Conservation (phyloP, 2,113 vertebrate species). For the Cryptomyrus ogoouensis region DNA sequence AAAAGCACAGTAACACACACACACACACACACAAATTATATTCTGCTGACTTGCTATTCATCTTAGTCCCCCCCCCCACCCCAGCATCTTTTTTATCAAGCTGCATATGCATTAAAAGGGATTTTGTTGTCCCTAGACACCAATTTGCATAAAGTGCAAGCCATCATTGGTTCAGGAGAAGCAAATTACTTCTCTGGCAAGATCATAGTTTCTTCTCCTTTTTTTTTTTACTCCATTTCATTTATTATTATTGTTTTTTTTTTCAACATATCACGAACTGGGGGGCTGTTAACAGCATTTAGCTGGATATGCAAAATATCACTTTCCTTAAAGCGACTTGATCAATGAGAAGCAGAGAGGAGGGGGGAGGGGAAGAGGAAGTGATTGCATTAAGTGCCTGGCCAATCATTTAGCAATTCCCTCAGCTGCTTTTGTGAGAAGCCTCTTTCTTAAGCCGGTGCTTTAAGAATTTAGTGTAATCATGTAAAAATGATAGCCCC, state of each 20-base stretch:
- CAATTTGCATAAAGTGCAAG: slow-evolving; percentile 99
- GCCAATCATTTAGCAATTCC: slow-evolving; percentile 85
- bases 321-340: slow-evolving; percentile 76
- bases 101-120: slow-evolving; percentile 97
- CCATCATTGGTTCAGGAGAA: slow-evolving; percentile 98
- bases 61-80: slow-evolving; percentile 52
- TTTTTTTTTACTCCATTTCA: slow-evolving; percentile 55
- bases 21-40: slow-evolving; percentile 31
- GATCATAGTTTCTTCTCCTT: slow-evolving; percentile 74
- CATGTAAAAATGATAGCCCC: slow-evolving; percentile 82
- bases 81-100: slow-evolving; percentile 75
- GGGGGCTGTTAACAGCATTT: slow-evolving; percentile 92
- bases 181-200: slow-evolving; percentile 97
- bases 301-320: slow-evolving; percentile 92
- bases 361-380: slow-evolving; percentile 44
- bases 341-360: slow-evolving; percentile 68
- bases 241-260: slow-evolving; percentile 60
- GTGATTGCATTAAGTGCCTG: slow-evolving; percentile 77
- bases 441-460: slow-evolving; percentile 77
- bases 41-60: slow-evolving; percentile 80
- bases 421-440: slow-evolving; percentile 73
- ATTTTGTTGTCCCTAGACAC: slow-evolving; percentile 98
- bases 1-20: slow-evolving; percentile 57
- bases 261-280: slow-evolving; percentile 76
- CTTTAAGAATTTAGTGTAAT: slow-evolving; percentile 85